Evolutionary conservation across 2,113 vertebrate species (phyloP), one percentile per base, ranked within the genome.

Genomic region (Alligator sinensis): DNA sequence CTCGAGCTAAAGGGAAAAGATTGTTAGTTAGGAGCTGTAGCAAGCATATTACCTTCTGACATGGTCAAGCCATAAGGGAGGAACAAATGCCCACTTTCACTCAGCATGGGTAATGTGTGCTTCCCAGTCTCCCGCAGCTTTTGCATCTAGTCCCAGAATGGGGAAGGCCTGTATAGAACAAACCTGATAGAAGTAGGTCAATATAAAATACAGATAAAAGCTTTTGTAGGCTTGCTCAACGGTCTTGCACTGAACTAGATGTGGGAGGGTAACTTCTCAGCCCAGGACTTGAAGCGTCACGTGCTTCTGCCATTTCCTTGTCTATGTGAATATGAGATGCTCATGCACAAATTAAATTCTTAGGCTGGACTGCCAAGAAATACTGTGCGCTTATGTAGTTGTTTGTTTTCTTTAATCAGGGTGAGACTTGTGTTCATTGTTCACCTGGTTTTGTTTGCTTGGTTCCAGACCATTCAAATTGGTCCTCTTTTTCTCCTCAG

Each of bases 321-420:
- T 68, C 24, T n/a, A 0, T 34, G 10, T 9, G 12, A 89, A 70
- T 28, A 55, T 19, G 6, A 64, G 68, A 34, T 24, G 11, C 34
- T 38, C 34, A 72, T 5, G 13, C 17, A 70, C 34, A 72, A 11
- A 4, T 27, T 61, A 21, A 83, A 27, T 18, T 8, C 54, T 60
- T 80, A 68, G 25, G 34, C 54, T 18, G 79, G 18, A 0, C 30
- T 0, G 12, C 13, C 70, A 90, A 63, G 28, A 16, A 80, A 86
- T 77, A 2, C 38, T 13, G 17, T 84, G 55, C 79, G 80, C 54
- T 86, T 25, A 93, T 55, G 72, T 66, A 24, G 28, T 77, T 82
- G 25, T 70, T 95, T 86, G 16, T 92, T 92, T 94, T 77, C 28
- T 86, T 86, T 92, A 18, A 66, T 83, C 83, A 64, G 38, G 82